phyloP scores from a whole-genome alignment of 2,797 vertebrate genomes.

The Pseudopleuronectes americanus region DNA sequence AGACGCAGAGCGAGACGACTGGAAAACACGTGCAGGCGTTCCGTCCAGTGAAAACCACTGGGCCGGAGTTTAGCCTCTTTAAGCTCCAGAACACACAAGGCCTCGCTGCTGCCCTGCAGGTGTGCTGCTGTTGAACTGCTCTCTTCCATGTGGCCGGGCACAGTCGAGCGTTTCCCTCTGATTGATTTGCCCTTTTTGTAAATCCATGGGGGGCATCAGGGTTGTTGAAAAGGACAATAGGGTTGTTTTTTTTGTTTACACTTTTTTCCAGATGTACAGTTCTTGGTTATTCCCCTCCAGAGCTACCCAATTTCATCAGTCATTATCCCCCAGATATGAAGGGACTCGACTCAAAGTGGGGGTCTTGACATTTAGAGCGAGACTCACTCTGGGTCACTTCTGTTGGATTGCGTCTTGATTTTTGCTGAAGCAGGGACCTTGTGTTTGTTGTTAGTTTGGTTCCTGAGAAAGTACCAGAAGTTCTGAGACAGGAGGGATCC shows the following conservation, averaged over 20 bases:
- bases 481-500: conserved; percentile 18
- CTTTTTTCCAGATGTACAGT: not conserved
- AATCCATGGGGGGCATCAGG: conserved; percentile 25
- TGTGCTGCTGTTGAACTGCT: conserved; percentile 29
- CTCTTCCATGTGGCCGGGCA: conserved; percentile 43
- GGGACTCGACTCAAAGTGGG: not conserved
- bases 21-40: conserved; percentile 11
- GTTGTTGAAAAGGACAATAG: conserved; percentile 24
- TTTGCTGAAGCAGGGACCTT: conserved; percentile 7
- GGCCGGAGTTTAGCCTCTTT: conserved; percentile 31
- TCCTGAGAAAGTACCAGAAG: conserved; percentile 37
- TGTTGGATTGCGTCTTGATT: conserved; percentile 17
- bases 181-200: conserved; percentile 60
- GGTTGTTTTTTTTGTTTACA: too few species aligned
- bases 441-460: conserved; percentile 20
- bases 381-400: conserved; percentile 32
- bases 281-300: conserved; percentile 9
- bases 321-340: conserved; percentile 22
- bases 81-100: conserved; percentile 12
- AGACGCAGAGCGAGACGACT: not conserved
- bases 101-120: conserved; percentile 2
- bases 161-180: conserved; percentile 36
- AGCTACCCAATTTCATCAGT: conserved; percentile 24
- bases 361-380: not conserved
- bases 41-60: conserved; percentile 12